Conservation (phyloP, 2,888 invertebrate genomes). For the Hybos culiciformis region DNA sequence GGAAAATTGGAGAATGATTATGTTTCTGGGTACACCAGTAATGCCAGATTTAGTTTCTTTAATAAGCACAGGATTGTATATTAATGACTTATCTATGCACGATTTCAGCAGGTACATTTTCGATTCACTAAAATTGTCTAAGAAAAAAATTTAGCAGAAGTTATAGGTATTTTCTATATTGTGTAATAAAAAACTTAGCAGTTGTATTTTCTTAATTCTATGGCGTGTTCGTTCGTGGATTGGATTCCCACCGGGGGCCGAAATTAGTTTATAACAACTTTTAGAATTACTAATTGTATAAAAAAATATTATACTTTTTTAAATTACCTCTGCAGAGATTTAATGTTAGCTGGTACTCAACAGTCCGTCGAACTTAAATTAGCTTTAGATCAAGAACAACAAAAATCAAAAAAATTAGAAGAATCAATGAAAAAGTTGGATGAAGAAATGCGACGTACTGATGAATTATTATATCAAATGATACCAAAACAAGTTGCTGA, state of each 20-base stretch:
- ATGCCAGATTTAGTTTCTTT: constrained; percentile 91
- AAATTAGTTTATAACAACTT: background rate
- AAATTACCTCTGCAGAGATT: constrained; percentile 50
- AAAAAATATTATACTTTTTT: background rate
- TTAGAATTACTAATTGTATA: background rate
- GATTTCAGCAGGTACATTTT: constrained; percentile 93
- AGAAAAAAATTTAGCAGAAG: background rate
- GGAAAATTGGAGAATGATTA: constrained; percentile 96
- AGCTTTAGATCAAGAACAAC: constrained; percentile 90
- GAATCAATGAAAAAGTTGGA: constrained; percentile 93
- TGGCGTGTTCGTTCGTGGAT: no score
- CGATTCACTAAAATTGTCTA: no score
- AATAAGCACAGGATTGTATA: constrained; percentile 84
- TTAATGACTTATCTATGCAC: constrained; percentile 98
- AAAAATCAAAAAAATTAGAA: constrained; percentile 90
- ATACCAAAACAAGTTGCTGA: constrained; percentile 97
- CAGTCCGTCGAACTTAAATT: constrained; percentile 93
- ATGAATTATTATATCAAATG: constrained; percentile 95
- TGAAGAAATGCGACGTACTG: constrained; percentile 89
- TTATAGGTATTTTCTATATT: background rate
- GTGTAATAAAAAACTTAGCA: background rate
- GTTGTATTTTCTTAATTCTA: background rate
- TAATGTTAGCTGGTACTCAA: constrained; percentile 92
- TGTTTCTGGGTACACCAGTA: constrained; percentile 91
- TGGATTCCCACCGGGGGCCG: no score